Evolutionary conservation across 2,113 vertebrate genomes (phyloP).

Genomic region (Panurus biarmicus): DNA sequence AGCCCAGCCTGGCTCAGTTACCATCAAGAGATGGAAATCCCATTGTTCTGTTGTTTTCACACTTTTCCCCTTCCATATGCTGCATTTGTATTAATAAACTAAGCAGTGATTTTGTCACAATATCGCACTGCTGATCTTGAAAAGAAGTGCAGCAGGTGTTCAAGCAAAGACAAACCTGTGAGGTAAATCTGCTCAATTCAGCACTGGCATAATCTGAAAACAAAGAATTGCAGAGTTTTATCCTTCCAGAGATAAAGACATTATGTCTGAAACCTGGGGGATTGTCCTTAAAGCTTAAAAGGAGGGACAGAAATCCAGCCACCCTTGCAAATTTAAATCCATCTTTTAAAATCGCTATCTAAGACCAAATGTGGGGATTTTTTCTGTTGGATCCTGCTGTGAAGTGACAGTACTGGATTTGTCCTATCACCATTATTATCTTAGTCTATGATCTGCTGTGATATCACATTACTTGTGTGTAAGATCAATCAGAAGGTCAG

Average conservation of each 20-base stretch:
- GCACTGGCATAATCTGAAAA: background rate
- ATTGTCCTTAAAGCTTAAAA: background rate
- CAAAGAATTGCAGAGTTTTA: background rate
- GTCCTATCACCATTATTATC: background rate
- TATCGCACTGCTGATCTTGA: background rate
- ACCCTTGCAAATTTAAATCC: background rate
- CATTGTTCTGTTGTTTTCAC: background rate
- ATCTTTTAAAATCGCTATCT: background rate
- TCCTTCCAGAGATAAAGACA: background rate
- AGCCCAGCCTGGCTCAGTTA: background rate
- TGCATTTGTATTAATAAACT: background rate
- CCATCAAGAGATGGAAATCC: background rate
- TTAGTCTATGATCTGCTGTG: background rate
- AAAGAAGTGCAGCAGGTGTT: background rate
- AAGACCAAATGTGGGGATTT: background rate
- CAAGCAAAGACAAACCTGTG: background rate
- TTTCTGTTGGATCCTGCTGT: background rate
- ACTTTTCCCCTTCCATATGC: background rate
- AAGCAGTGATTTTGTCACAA: background rate
- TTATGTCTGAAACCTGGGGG: background rate
- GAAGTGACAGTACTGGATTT: background rate
- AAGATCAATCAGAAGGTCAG: background rate
- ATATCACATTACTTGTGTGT: background rate
- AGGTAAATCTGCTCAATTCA: background rate
- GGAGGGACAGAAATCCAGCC: background rate